These are phyloP conservation scores for Vulpes vulpes DNA, from an alignment of 2,113 vertebrate species.

Conservation along the genomic window DNA sequence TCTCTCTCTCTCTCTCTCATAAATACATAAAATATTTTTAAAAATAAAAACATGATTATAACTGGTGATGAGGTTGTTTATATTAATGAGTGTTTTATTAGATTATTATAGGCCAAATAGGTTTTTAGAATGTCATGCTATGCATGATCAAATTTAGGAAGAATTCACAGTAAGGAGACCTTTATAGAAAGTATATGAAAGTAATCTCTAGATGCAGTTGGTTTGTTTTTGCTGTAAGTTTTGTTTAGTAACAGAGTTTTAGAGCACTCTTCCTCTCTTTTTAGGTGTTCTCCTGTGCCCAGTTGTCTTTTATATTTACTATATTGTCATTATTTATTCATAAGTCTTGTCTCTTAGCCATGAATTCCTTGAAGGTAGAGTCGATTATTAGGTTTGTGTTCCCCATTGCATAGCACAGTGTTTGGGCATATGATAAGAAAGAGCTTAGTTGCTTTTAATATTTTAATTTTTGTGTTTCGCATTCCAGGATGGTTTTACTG, in stretches of 20 bases:
- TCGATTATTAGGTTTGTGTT: background rate
- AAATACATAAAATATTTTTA: no score
- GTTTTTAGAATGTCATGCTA: background rate
- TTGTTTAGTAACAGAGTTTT: background rate
- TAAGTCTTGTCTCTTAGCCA: background rate
- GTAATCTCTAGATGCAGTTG: background rate
- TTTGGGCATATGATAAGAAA: background rate
- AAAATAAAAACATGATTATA: background rate
- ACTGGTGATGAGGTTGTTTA: background rate
- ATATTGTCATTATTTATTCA: background rate
- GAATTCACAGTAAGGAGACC: background rate
- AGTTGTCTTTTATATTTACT: background rate
- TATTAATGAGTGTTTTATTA: background rate
- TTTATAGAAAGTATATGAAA: background rate
- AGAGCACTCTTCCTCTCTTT: background rate
- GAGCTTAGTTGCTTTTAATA: background rate
- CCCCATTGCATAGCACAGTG: background rate
- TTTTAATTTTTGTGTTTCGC: background rate
- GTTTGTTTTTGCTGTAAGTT: background rate
- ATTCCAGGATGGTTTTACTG: background rate
- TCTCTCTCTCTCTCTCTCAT: no score
- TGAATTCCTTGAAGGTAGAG: slow-evolving; percentile 1
- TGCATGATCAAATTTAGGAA: background rate
- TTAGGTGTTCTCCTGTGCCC: background rate
- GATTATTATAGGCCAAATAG: background rate